These are phyloP conservation scores for Camponotus vicinus DNA, from an alignment of 1,140 invertebrate genomes.

Conservation along the genomic window DNA sequence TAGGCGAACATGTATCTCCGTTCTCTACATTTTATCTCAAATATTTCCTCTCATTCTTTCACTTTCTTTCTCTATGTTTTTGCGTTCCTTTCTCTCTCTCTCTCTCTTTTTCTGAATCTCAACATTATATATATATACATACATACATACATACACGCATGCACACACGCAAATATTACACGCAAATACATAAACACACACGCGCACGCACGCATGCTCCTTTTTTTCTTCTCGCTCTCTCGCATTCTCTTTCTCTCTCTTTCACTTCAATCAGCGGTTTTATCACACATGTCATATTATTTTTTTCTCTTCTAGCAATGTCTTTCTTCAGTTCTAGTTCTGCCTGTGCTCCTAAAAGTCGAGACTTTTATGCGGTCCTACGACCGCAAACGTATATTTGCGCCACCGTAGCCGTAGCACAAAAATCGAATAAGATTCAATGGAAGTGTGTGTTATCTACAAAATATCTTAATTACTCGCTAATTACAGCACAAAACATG, in stretches of 20 bases:
- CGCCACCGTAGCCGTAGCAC: slow-evolving; percentile 66
- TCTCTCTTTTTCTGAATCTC: not conserved
- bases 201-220: slow-evolving; percentile 19
- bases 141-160: slow-evolving; percentile 28
- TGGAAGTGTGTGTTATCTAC: slow-evolving; percentile 84
- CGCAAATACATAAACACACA: slow-evolving; percentile 32
- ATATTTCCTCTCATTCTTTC: slow-evolving; percentile 11
- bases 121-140: slow-evolving; percentile 5
- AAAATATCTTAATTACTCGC: slow-evolving; percentile 86
- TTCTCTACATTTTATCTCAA: slow-evolving; percentile 41
- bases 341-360: slow-evolving; percentile 77
- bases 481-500: slow-evolving; percentile 86
- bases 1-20: slow-evolving; percentile 19
- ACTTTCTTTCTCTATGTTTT: not conserved
- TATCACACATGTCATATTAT: slow-evolving; percentile 65
- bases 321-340: slow-evolving; percentile 79
- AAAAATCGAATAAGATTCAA: slow-evolving; percentile 82
- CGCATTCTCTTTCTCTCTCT: not conserved
- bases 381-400: slow-evolving; percentile 60
- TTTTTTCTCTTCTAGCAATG: slow-evolving; percentile 69
- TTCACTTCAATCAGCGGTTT: slow-evolving; percentile 45
- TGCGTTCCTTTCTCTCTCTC: not conserved
- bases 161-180: slow-evolving; percentile 32
- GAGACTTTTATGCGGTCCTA: slow-evolving; percentile 70
- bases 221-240: slow-evolving; percentile 4